A percentile compares a stretch with the other conserved stretches of the same genome.
phyloP scores from a whole-genome alignment of 2,888 invertebrate genomes.

The Heliconius ismenius region DNA sequence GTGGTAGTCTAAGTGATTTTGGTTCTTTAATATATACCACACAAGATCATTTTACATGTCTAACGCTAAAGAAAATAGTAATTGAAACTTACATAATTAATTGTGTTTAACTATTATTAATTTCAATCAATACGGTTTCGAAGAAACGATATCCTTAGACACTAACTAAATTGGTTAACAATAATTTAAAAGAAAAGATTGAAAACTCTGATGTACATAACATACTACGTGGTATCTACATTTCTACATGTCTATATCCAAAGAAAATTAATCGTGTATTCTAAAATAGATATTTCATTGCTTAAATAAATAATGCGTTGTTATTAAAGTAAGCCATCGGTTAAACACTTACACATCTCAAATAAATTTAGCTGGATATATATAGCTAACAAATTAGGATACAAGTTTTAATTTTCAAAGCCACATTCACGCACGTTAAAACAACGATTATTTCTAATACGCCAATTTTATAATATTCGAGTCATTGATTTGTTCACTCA shows the following conservation, averaged over 20 bases:
- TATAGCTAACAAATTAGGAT: conserved; percentile 40
- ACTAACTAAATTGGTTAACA: conserved; percentile 36
- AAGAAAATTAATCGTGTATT: conserved; percentile 52
- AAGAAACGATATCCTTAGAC: conserved; percentile 31
- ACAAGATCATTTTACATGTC: conserved; percentile 58
- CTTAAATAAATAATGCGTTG: conserved; percentile 69
- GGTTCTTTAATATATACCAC: conserved; percentile 76
- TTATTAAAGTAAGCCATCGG: conserved; percentile 50
- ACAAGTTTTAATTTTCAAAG: conserved; percentile 44
- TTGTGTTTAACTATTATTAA: conserved; percentile 36
- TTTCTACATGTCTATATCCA: conserved; percentile 71
- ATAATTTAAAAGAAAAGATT: conserved; percentile 39
- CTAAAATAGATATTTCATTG: conserved; percentile 60
- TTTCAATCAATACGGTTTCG: conserved; percentile 36
- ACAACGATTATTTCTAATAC: conserved; percentile 39
- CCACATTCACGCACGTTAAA: conserved; percentile 49
- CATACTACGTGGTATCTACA: conserved; percentile 73
- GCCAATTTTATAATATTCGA: conserved; percentile 34
- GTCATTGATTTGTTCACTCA: conserved; percentile 32
- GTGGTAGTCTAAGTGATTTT: conserved; percentile 74
- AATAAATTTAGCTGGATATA: conserved; percentile 30
- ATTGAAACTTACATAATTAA: conserved; percentile 45
- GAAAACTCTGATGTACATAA: conserved; percentile 49
- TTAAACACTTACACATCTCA: conserved; percentile 54
- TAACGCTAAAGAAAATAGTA: conserved; percentile 55